Evolutionary conservation across 2,113 vertebrate species (phyloP).

Genomic region (Montifringilla adamsi): DNA sequence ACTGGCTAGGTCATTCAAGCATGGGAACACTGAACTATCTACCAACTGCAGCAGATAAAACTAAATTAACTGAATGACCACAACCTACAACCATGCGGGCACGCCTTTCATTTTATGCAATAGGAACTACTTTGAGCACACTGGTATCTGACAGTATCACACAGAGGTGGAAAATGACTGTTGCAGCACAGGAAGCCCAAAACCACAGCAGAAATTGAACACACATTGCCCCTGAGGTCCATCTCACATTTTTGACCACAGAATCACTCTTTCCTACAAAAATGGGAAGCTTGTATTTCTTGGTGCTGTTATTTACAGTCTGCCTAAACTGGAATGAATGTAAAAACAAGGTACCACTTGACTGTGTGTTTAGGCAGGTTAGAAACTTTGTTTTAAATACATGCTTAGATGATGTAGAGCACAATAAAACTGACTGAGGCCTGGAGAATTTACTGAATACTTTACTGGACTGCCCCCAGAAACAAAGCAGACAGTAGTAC

Average conservation of each 20-base stretch:
- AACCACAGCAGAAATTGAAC: not conserved
- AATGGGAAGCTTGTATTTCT: not conserved
- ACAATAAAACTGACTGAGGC: conserved; percentile 1
- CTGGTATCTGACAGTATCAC: not conserved
- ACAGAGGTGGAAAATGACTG: not conserved
- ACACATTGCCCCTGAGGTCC: not conserved
- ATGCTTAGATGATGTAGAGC: not conserved
- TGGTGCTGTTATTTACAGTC: not conserved
- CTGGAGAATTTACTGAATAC: not conserved
- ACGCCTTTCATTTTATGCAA: not conserved
- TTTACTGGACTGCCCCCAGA: not conserved
- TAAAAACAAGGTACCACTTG: not conserved
- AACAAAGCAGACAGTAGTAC: not conserved
- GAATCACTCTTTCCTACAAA: not conserved
- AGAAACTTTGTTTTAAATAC: not conserved
- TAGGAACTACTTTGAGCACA: not conserved
- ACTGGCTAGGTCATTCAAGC: not conserved
- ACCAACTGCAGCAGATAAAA: not conserved
- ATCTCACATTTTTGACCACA: not conserved
- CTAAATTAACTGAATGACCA: not conserved
- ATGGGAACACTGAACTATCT: not conserved
- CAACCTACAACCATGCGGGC: not conserved
- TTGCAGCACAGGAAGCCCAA: not conserved
- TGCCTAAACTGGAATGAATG: not conserved
- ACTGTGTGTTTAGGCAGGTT: not conserved